Evolutionary conservation across 2,797 vertebrate genomes (phyloP), one percentile per base, ranked within the genome.

Genomic region (Myiotriccus ornatus): DNA sequence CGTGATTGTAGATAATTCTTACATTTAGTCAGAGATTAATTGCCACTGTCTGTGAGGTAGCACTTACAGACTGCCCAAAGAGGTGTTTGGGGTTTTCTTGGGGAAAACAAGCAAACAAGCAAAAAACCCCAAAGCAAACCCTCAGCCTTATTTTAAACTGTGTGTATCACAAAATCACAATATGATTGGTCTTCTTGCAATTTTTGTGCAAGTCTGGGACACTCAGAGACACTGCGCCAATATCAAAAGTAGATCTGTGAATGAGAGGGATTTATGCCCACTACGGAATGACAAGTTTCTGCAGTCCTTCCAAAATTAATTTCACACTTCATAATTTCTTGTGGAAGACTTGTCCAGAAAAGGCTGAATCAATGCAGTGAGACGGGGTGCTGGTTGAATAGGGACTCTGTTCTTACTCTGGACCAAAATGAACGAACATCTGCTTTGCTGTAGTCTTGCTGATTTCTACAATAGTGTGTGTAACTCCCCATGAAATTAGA

Each of bases 311-410:
- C 35, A 92, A 63, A 68, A 71, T 46, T 93, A 87, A 91, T 94
- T 94, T 95, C 76, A 81, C 53, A 55, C 78, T 62, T 83, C 27
- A 47, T 59, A 75, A 84, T 93, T 85, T 94, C 65, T 68, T 81
- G 21, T 71, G 53, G 62, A 89, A 64, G n/a, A 63, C 22, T 37
- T 87, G 43, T 76, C 49, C 32, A 78, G 75, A 75, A 81, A 78
- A 91, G 43, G 17, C 60, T 69, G 69, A 85, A 82, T 93, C 71
- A 60, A 50, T 83, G 55, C 41, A 57, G 46, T 71, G 55, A 43
- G 43, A 59, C 34, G 62, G 52, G n/a, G 34, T 86, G 21, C 68
- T 81, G 52, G 24, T 53, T 83, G 57, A 79, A 83, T 14, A 74
- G 17, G 13, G 79, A 11, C 50, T 76, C 18, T 12, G 2, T 74